A percentile compares a stretch with the other conserved stretches of the same genome.
Conservation (phyloP, 2,113 vertebrate species). For the Aramus guarauna region DNA sequence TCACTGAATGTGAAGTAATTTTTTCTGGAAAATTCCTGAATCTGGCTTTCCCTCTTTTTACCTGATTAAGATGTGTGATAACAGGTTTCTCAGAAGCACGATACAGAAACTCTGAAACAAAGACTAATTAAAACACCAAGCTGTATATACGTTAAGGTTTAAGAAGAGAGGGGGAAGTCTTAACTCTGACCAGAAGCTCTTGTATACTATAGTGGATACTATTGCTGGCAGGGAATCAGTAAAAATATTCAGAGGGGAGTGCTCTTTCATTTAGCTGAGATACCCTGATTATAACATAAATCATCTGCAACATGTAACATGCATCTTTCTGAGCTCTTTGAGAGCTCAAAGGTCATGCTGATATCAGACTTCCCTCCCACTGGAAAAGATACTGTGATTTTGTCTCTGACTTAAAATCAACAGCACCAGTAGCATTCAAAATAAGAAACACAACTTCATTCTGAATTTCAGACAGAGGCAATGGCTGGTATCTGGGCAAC, state of each 20-base stretch:
- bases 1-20: not conserved
- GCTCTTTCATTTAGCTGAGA: not conserved
- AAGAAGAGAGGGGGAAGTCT: not conserved
- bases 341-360: not conserved
- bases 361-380: not conserved
- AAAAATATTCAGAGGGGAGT: not conserved
- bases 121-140: not conserved
- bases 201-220: not conserved
- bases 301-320: not conserved
- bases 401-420: not conserved
- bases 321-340: not conserved
- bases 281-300: not conserved
- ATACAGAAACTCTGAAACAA: conserved; percentile 12
- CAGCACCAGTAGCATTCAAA: not conserved
- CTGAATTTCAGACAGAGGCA: not conserved
- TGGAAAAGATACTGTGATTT: not conserved
- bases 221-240: not conserved
- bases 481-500: not conserved
- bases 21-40: not conserved
- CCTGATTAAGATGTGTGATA: not conserved
- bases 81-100: not conserved
- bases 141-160: not conserved
- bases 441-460: not conserved
- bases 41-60: not conserved
- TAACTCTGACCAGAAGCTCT: not conserved